Conservation (phyloP, 1,140 invertebrate genomes). For the Drosophila ananassae region DNA sequence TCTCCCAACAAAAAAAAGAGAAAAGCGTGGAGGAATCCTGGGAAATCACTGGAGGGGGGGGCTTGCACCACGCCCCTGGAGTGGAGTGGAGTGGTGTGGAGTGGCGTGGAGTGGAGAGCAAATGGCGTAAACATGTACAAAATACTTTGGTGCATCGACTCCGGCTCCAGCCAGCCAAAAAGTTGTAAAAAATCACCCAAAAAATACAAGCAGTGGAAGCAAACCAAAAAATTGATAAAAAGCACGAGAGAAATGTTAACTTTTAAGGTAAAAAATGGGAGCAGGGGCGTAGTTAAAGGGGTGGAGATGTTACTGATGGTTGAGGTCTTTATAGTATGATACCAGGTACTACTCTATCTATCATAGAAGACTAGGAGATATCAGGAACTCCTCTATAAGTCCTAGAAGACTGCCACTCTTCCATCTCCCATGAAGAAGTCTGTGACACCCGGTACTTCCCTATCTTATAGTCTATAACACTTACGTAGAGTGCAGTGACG, state of each 20-base stretch:
- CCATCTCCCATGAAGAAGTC: too few relatives aligned
- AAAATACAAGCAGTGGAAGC: not conserved
- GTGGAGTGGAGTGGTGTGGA: constrained; percentile 2
- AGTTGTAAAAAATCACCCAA: constrained; percentile 3
- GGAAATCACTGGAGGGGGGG: constrained; percentile 18
- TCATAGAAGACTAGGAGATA: too few relatives aligned
- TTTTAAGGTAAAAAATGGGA: constrained; percentile 6
- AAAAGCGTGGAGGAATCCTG: not conserved
- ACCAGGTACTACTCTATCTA: too few relatives aligned
- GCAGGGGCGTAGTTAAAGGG: not conserved
- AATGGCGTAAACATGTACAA: constrained; percentile 80
- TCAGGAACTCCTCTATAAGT: too few relatives aligned
- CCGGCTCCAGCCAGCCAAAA: constrained; percentile 8
- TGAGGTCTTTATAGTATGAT: too few relatives aligned
- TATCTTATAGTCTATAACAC: constrained; percentile 57
- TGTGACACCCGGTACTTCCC: too few relatives aligned
- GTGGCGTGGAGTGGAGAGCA: constrained; percentile 58
- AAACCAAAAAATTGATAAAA: constrained; percentile 56
- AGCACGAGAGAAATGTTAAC: constrained; percentile 31
- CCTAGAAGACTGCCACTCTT: too few relatives aligned
- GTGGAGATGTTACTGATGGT: not conserved
- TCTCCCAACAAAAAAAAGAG: not conserved
- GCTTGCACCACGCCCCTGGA: constrained; percentile 1
- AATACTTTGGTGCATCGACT: constrained; percentile 68
- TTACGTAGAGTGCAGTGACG: constrained; percentile 97